Base-by-base conservation (phyloP, 53 echinoderm and acorn worm species). In the Antedon mediterranea region DNA sequence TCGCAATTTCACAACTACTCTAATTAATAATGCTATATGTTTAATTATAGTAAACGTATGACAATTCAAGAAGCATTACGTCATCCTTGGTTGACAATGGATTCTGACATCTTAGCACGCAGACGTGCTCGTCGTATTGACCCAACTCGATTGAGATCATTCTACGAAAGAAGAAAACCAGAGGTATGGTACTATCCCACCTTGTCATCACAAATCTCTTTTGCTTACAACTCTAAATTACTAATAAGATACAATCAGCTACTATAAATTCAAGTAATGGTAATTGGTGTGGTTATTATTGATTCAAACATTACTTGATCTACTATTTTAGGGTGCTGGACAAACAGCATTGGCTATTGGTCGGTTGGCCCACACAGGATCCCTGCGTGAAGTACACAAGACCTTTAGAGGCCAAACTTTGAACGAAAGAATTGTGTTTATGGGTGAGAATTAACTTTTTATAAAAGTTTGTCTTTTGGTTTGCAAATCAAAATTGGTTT, bases 361-460 rank as follows among this genome's bases (percentile, higher is more conserved):
- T 31, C 87, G 87, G 72, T 75, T 98, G 71, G 98, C 98, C n/a
- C 98, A 98, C 83, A 92, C 90, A 82, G 98, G 98, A 11, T 89
- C 92, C 43, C 90, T 98, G 43, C 92, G 89, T 72, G 92, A 90
- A 79, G 75, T 90, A 33, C 98, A 98, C 88, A 93, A 93, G 80
- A 83, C 88, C 37, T 93, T 93, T 79, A 86, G 93, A 28, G 98
- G 98, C 7, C 77, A 81, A 31, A 83, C 84, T 3, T 85, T 98
- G 3, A 83, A 92, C 28, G 93, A 98, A 72, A 86, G 98, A 75
- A 71, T 86, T 7, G 87, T 93, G 29, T 98, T 88, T 85, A 98
- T 98, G 98, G 98, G 98, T 98, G 85, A 84, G 92, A n/a, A n/a
- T n/a, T n/a, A n/a, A n/a, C n/a, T n/a, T n/a, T 80, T n/a, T 4